Conservation (phyloP, 2,888 invertebrate species). For the Mesochorus sp. region DNA sequence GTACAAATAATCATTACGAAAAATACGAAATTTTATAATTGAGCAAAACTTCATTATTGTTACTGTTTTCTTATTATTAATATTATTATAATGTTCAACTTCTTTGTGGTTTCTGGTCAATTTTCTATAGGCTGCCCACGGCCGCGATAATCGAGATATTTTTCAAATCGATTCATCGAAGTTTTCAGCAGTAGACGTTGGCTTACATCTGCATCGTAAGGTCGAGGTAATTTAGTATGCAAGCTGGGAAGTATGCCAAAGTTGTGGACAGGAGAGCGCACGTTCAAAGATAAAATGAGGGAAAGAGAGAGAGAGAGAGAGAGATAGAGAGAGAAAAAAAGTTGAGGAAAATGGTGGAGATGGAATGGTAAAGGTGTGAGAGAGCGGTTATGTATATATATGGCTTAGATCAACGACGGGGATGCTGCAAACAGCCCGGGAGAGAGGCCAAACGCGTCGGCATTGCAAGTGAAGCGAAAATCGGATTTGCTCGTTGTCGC, state of each 20-base stretch:
- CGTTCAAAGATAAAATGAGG: constrained; percentile 25
- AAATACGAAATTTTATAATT: too few species aligned
- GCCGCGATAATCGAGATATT: too few species aligned
- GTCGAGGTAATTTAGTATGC: constrained; percentile 68
- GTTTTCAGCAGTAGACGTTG: constrained; percentile 12
- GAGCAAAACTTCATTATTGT: too few species aligned
- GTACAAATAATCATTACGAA: too few species aligned
- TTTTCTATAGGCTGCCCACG: too few species aligned
- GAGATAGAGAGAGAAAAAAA: constrained; percentile 50
- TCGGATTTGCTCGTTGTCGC: constrained; percentile 82
- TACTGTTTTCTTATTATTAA: too few species aligned
- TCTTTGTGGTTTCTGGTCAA: too few species aligned
- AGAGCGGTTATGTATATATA: constrained; percentile 16
- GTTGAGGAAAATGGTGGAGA: too few species aligned
- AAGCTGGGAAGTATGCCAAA: constrained; percentile 76
- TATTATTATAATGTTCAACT: too few species aligned
- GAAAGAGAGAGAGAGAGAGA: background rate
- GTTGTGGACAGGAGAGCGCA: constrained; percentile 68
- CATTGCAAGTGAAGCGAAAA: constrained; percentile 80
- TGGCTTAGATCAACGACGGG: constrained; percentile 20
- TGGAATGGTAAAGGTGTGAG: constrained; percentile 28
- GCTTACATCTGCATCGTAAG: background rate
- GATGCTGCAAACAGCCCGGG: constrained; percentile 24
- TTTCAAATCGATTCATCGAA: constrained; percentile 10
- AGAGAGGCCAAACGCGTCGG: constrained; percentile 58